Percentiles rank a stretch among this genome's conserved stretches.
Evolutionary conservation across 2,888 invertebrate genomes (phyloP).

Genomic region (Drosophila setosimentum): DNA sequence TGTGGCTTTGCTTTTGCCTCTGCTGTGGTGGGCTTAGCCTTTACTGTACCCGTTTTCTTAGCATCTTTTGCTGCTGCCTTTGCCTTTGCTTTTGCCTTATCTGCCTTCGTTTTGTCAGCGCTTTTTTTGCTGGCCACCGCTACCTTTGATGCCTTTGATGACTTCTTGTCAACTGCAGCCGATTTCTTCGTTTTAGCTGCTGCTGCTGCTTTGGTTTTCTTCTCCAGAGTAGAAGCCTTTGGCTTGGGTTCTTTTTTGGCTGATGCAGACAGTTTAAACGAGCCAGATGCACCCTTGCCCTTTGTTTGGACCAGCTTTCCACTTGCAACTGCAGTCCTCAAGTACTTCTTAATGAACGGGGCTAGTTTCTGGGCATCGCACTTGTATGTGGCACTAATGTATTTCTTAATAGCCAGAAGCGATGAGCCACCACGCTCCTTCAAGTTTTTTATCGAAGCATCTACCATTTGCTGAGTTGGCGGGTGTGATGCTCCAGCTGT

Average conservation of each 20-base stretch:
- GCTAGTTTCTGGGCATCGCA: slow-evolving; percentile 56
- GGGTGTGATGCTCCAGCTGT: slow-evolving; percentile 39
- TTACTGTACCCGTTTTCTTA: slow-evolving; percentile 47
- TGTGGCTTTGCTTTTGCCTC: slow-evolving; percentile 38
- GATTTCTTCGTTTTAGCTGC: slow-evolving; percentile 23
- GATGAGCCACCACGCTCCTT: slow-evolving; percentile 63
- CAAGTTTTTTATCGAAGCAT: slow-evolving; percentile 50
- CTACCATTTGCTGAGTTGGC: slow-evolving; percentile 58
- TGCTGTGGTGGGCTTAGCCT: slow-evolving; percentile 41
- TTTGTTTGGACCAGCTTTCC: slow-evolving; percentile 84
- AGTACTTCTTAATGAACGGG: slow-evolving; percentile 88
- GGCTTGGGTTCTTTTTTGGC: slow-evolving; percentile 51
- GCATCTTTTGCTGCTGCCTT: slow-evolving; percentile 35
- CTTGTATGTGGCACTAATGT: slow-evolving; percentile 58
- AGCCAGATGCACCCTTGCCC: slow-evolving; percentile 66
- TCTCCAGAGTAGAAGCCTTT: slow-evolving; percentile 37
- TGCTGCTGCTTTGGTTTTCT: slow-evolving; percentile 30
- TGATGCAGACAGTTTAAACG: slow-evolving; percentile 59
- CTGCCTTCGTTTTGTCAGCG: slow-evolving; percentile 41
- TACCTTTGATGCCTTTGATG: slow-evolving; percentile 19
- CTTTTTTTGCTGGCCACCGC: slow-evolving; percentile 35
- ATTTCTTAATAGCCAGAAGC: slow-evolving; percentile 59
- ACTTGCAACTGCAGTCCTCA: slow-evolving; percentile 86
- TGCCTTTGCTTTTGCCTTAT: slow-evolving; percentile 42
- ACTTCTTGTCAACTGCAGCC: slow-evolving; percentile 38